Conservation (phyloP, 2,797 vertebrate genomes). For the Masticophis lateralis region DNA sequence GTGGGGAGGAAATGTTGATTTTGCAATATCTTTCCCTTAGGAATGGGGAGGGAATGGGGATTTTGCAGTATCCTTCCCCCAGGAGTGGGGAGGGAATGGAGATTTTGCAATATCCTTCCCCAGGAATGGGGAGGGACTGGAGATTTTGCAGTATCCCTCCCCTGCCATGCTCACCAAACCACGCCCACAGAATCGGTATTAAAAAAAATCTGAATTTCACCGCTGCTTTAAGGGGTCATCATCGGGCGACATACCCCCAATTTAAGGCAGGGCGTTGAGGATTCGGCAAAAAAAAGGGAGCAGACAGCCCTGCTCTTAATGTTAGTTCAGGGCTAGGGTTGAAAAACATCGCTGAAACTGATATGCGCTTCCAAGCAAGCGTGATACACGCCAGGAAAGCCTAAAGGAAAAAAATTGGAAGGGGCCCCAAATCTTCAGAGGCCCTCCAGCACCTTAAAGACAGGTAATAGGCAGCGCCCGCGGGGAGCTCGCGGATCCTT, state of each 20-base stretch:
- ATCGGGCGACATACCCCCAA: not conserved
- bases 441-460: not conserved
- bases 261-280: not conserved
- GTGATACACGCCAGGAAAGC: not conserved
- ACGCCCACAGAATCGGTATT: too few relatives aligned
- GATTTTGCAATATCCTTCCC: too few relatives aligned
- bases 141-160: too few relatives aligned
- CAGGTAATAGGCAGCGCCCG: not conserved
- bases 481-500: too few relatives aligned
- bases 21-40: too few relatives aligned
- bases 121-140: too few relatives aligned
- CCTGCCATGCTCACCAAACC: too few relatives aligned
- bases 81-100: rapidly evolving
- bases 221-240: not conserved
- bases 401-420: not conserved
- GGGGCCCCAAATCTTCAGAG: not conserved
- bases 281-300: not conserved
- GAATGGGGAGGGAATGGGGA: too few relatives aligned
- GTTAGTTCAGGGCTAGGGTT: not conserved
- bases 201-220: too few relatives aligned
- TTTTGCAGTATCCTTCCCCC: too few relatives aligned
- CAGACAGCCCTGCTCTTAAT: not conserved
- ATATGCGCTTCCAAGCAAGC: not conserved
- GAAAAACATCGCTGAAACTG: not conserved
- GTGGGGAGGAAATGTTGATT: too few relatives aligned